Base-by-base conservation (phyloP, 2,797 vertebrate genomes). In the Melanogrammus aeglefinus region DNA sequence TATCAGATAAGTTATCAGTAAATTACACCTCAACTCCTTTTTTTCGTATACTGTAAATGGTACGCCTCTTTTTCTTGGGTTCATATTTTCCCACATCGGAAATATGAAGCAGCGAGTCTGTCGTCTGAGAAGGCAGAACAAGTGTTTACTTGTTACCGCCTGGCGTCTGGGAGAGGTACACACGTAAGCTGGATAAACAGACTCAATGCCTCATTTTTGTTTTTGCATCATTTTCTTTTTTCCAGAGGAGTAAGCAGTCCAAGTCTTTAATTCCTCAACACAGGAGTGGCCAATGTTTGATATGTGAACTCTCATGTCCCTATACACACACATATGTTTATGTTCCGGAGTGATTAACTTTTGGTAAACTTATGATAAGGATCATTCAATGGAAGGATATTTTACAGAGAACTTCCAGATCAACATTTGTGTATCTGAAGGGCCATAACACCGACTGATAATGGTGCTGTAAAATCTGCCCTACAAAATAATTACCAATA, bases 1-100 rank as follows among this genome's bases (percentile, higher is more conserved):
- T 18, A 75, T 57, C 47, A 75, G 18, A 75, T 51, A 75, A 51
- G 27, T 57, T 63, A 51, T 33, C 44, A 75, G 35, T 18, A 47
- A 63, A 29, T 33, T 13, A 29, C 29, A 75, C 47, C 14, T 10
- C 2, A 35, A 75, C 57, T 33, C 4, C n/a, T 10, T 10, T 10
- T 10, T 29, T 24, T 57, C 29, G 31, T 4, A 21, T 0, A n/a
- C 10, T 74, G n/a, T 75, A 29, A 63, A 63, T 21, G 14, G 18
- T 44, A 12, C 12, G 44, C 41, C 63, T 24, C 8, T 16, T 12
- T 69, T 69, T 27, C 33, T 27, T n/a, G n/a, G 24, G 38, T 12
- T 18, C 31, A 27, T 39, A 29, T 39, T 70, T 24, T 76, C 31
- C 35, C 24, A 41, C 39, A 66, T 18, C 36, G 36, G 35, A 76